Base-by-base conservation (phyloP, 2,888 invertebrate genomes). In the Andrena praecox region DNA sequence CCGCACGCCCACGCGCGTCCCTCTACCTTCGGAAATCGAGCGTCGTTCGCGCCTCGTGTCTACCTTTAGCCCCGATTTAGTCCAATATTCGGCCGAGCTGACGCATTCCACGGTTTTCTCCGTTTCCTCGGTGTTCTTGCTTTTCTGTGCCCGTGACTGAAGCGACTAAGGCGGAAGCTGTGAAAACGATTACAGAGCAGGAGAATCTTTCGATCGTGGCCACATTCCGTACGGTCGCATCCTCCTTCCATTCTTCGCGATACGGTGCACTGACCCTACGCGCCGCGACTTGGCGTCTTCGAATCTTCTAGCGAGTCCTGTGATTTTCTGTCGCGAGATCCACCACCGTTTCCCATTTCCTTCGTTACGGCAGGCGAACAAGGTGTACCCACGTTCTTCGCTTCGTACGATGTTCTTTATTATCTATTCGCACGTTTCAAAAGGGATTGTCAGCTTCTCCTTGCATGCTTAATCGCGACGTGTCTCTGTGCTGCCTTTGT, bases 221-320 rank as follows among this genome's bases (percentile, higher is more conserved):
- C 82, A 87, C 83, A 87, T 88, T 88, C 85, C 86, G 68, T 73
- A 52, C 78, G 69, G 60, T 72, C 75, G 73, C 78, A 87, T 86
- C 77, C 83, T 78, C 71, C 69, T 76, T 82, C 84, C 80, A 82
- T 82, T 77, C 66, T 59, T 82, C 78, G 77, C 59, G 83, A 87
- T 83, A 84, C 85, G 81, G 90, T 88, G 81, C 88, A 89, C 85
- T 90, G 89, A 90, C 88, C 86, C 84, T 76, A 67, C 75, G 76
- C 83, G 79, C 75, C 82, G 79, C 79, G 73, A 80, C 69, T 74
- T 68, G 35, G 80, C 80, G 64, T 81, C 75, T 80, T 81, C 24
- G 24, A 71, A 68, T 16, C 35, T 12, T 29, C 31, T 16, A 52
- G 35, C 73, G 50, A 68, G 31, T 71, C 77, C 60, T 42, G 31